Conservation (phyloP, 2,797 vertebrate species). For the Lithobates sylvaticus region DNA sequence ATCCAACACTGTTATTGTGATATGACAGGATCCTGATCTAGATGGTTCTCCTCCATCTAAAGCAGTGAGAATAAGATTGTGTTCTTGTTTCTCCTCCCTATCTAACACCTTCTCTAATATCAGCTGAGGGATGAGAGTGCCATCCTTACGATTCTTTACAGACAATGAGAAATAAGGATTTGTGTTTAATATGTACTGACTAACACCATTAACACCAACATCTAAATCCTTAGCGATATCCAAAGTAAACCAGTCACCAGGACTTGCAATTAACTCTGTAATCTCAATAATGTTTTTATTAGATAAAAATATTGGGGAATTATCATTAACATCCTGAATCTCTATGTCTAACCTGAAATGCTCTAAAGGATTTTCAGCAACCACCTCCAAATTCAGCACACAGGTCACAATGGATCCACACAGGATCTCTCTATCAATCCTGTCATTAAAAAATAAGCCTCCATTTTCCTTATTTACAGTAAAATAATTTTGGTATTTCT, state of each 20-base stretch:
- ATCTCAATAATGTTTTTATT: slow-evolving; percentile 68
- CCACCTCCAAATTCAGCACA: slow-evolving; percentile 69
- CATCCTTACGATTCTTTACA: slow-evolving; percentile 47
- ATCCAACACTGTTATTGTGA: slow-evolving; percentile 31
- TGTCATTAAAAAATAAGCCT: slow-evolving; percentile 68
- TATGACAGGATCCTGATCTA: slow-evolving; percentile 44
- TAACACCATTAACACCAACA: slow-evolving; percentile 69
- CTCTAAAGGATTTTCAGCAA: slow-evolving; percentile 69
- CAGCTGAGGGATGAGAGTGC: slow-evolving; percentile 36
- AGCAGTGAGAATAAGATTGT: slow-evolving; percentile 34
- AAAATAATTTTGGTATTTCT: slow-evolving; percentile 69
- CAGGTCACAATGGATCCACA: slow-evolving; percentile 69
- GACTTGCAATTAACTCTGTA: slow-evolving; percentile 71
- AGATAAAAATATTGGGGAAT: slow-evolving; percentile 69
- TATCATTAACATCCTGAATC: slow-evolving; percentile 70
- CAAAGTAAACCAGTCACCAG: slow-evolving; percentile 68
- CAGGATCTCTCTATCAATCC: slow-evolving; percentile 70
- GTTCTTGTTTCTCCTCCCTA: slow-evolving; percentile 33
- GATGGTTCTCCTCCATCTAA: slow-evolving; percentile 34
- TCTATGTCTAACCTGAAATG: slow-evolving; percentile 72
- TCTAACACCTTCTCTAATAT: slow-evolving; percentile 41
- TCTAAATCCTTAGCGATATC: slow-evolving; percentile 71
- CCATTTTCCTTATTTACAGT: slow-evolving; percentile 72
- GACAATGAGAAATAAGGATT: slow-evolving; percentile 47
- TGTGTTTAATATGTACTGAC: slow-evolving; percentile 63